Conservation (phyloP, 2,797 vertebrate genomes). For the Chloroceryle inda region DNA sequence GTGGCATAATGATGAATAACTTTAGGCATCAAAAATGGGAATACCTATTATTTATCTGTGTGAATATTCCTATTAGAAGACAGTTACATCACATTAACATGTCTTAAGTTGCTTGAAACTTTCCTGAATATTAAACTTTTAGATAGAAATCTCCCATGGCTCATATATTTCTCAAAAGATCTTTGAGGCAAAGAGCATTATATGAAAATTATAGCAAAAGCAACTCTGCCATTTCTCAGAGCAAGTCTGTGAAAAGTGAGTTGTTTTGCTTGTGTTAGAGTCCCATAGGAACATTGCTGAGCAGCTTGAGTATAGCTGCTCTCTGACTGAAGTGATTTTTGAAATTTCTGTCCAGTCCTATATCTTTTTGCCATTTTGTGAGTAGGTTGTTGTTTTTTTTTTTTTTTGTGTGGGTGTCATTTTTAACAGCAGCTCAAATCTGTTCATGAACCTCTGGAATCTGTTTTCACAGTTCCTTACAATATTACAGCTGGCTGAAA, state of each 20-base stretch:
- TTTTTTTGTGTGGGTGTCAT: not conserved
- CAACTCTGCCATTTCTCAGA: not conserved
- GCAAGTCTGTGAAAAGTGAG: not conserved
- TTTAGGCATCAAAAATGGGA: not conserved
- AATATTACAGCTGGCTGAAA: slow-evolving; percentile 56
- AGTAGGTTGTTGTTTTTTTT: not conserved
- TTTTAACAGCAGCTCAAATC: not conserved
- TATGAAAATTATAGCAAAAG: not conserved
- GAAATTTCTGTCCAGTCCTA: not conserved
- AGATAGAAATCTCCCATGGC: not conserved
- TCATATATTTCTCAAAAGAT: not conserved
- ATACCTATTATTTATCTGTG: not conserved
- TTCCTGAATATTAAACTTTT: not conserved
- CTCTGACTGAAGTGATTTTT: not conserved
- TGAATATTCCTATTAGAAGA: not conserved
- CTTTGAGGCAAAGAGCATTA: not conserved
- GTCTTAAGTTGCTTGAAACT: not conserved
- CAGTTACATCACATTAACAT: not conserved
- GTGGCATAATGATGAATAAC: not conserved
- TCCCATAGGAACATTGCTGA: not conserved
- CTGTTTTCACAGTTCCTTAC: not conserved
- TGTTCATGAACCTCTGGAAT: slow-evolving; percentile 49
- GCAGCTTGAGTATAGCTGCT: not conserved
- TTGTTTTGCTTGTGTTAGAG: not conserved
- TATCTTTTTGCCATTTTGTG: not conserved